Evolutionary conservation across 2,797 vertebrate species (phyloP).

Genomic region (Characodon lateralis): DNA sequence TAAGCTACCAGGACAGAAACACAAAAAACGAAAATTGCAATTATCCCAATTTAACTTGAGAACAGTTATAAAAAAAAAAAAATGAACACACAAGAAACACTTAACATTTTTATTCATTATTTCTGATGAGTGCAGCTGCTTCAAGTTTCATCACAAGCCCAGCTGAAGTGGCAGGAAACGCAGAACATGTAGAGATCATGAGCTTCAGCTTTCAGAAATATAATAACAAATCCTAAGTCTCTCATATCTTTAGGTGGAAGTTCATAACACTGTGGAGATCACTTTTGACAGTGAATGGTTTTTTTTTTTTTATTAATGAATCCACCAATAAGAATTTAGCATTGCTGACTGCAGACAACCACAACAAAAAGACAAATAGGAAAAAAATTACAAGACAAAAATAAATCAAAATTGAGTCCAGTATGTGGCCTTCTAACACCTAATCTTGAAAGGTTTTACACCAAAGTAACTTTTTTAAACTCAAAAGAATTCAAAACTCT

Average conservation of each 20-base stretch:
- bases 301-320: background rate
- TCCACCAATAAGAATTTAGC: background rate
- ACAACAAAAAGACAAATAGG: background rate
- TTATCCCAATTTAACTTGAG: background rate
- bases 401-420: background rate
- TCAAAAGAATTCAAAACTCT: background rate
- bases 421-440: background rate
- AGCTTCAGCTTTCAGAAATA: background rate
- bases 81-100: background rate
- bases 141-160: constrained; percentile 30
- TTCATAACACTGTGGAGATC: background rate
- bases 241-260: background rate
- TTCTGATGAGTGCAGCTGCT: constrained; percentile 30
- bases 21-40: background rate
- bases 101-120: constrained; percentile 25
- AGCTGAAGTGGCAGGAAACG: constrained; percentile 22
- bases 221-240: background rate
- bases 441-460: background rate
- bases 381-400: background rate
- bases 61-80: background rate
- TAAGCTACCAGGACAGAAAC: background rate
- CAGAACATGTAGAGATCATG: background rate
- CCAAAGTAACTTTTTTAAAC: background rate
- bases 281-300: background rate
- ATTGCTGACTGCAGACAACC: background rate